Conservation (phyloP, 2,797 vertebrate genomes). For the Sebastiscus tertius region DNA sequence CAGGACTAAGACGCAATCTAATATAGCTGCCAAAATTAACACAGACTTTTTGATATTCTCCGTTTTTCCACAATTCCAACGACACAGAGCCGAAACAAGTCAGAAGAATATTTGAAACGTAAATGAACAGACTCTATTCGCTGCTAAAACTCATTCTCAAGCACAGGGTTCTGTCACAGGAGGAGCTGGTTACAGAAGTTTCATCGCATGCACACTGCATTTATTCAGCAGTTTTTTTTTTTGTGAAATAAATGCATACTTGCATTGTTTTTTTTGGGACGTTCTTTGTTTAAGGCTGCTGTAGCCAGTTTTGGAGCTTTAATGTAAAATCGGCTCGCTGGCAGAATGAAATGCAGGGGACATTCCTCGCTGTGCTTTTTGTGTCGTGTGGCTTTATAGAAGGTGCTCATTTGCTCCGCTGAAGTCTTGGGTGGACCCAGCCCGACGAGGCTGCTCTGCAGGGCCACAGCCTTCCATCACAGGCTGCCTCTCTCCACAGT, state of each 20-base stretch:
- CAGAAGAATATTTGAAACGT: neutral
- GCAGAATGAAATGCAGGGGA: conserved; percentile 74
- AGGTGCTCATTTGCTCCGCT: conserved; percentile 80
- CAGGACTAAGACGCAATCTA: no score
- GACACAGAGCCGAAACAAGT: neutral
- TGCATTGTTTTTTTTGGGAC: conserved; percentile 21
- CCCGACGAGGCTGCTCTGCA: conserved; percentile 43
- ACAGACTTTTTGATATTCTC: neutral
- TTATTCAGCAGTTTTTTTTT: conserved; percentile 28
- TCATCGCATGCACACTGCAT: neutral
- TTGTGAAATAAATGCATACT: conserved; percentile 4
- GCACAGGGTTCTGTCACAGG: neutral
- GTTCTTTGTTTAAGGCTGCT: conserved; percentile 46
- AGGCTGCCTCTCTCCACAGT: conserved; percentile 16
- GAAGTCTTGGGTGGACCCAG: conserved; percentile 77
- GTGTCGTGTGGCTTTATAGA: conserved; percentile 86
- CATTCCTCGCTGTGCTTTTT: conserved; percentile 82
- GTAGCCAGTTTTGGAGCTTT: conserved; percentile 55
- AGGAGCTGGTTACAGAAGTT: neutral
- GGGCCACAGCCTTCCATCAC: conserved; percentile 54
- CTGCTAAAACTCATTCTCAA: neutral
- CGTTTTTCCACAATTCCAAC: neutral
- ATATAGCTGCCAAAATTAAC: no score
- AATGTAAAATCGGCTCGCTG: conserved; percentile 67
- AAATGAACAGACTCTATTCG: neutral